Conservation (phyloP, 2,888 invertebrate genomes). For the Artemia sinica region DNA sequence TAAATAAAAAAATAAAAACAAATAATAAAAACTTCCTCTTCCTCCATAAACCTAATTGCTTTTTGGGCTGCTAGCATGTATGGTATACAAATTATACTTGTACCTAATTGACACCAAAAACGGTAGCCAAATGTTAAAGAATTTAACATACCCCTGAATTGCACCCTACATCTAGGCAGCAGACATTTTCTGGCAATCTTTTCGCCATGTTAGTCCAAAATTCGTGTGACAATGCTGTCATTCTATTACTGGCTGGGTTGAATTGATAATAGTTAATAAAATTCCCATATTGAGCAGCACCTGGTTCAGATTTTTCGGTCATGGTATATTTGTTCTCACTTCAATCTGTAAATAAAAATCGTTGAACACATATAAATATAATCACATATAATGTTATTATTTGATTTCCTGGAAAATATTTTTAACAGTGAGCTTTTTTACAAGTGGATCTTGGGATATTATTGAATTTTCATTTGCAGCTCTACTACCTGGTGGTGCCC, state of each 20-base stretch:
- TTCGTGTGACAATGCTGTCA: conserved; percentile 41
- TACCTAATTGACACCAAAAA: conserved; percentile 1
- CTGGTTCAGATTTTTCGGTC: conserved; percentile 40
- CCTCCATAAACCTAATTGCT: no score
- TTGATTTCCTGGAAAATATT: no score
- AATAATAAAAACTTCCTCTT: no score
- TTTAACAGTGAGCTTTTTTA: no score
- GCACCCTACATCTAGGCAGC: conserved; percentile 55
- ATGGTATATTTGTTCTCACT: neutral
- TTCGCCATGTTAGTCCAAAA: conserved; percentile 32
- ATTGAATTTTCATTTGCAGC: no score
- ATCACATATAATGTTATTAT: no score
- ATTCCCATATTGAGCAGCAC: conserved; percentile 59
- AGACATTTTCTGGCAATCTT: conserved; percentile 30
- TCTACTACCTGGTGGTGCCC: no score
- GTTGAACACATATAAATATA: no score
- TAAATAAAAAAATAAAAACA: no score
- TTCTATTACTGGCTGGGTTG: conserved; percentile 49
- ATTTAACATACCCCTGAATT: conserved; percentile 47
- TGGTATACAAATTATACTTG: conserved; percentile 21
- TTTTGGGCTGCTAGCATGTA: no score
- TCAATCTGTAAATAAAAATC: no score
- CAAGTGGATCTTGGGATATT: no score
- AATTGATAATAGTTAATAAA: conserved; percentile 75
- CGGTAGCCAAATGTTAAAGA: neutral